Percentiles rank a stretch among this genome's conserved stretches.
Evolutionary conservation across 1,140 invertebrate genomes (phyloP).

Genomic region (Drosophila punjabiensis): DNA sequence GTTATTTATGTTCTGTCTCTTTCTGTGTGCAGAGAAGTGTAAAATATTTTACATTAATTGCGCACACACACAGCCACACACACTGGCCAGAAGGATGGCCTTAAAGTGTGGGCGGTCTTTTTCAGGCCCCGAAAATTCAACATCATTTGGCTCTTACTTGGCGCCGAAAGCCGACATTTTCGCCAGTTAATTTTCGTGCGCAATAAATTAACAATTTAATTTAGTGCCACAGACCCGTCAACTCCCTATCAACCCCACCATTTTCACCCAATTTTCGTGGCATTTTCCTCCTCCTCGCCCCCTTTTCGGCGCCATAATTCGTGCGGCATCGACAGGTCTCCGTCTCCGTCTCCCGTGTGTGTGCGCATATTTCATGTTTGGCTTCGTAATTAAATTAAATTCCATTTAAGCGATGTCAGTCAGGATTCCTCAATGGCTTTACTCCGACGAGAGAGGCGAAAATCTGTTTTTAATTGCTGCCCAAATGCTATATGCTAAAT

Average conservation of each 20-base stretch:
- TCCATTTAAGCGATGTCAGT: slow-evolving; percentile 50
- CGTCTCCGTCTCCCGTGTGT: not conserved
- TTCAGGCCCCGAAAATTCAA: slow-evolving; percentile 8
- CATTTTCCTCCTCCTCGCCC: not conserved
- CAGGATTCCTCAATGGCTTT: slow-evolving; percentile 19
- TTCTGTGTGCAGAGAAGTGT: slow-evolving; percentile 60
- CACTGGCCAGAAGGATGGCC: slow-evolving; percentile 27
- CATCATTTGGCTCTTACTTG: slow-evolving; percentile 33
- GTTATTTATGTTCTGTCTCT: slow-evolving; percentile 64
- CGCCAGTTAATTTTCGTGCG: slow-evolving; percentile 76
- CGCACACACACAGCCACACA: slow-evolving; percentile 28
- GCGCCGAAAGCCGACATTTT: slow-evolving; percentile 35
- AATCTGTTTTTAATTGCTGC: slow-evolving; percentile 34
- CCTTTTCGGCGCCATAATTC: slow-evolving; percentile 35
- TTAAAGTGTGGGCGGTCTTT: slow-evolving; percentile 30
- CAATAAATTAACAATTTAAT: slow-evolving; percentile 84
- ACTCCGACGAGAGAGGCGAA: not conserved
- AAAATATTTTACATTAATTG: slow-evolving; percentile 80
- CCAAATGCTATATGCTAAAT: slow-evolving; percentile 23
- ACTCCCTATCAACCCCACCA: not conserved
- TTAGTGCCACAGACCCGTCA: slow-evolving; percentile 58
- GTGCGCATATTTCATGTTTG: slow-evolving; percentile 53
- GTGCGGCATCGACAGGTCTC: slow-evolving; percentile 23
- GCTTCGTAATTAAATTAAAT: slow-evolving; percentile 69
- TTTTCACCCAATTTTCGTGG: slow-evolving; percentile 4